Evolutionary conservation across 2,113 vertebrate genomes (phyloP).

Genomic region (Agapornis roseicollis): DNA sequence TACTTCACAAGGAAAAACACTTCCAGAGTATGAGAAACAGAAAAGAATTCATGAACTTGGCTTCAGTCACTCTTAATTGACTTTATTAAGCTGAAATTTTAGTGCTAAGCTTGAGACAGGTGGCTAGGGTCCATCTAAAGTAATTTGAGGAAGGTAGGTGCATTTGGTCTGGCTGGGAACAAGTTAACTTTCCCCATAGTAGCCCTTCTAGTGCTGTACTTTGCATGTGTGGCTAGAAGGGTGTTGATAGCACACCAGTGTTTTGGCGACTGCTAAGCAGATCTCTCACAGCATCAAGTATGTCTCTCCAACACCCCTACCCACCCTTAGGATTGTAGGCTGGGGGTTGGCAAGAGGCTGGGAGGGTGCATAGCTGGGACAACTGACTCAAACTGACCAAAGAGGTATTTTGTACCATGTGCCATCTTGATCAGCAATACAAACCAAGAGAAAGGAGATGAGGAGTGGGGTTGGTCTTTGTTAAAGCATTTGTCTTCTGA

Average conservation of each 20-base stretch:
- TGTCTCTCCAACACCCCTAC: not conserved
- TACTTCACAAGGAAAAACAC: not conserved
- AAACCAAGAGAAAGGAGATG: not conserved
- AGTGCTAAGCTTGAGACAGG: not conserved
- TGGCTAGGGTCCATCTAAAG: not conserved
- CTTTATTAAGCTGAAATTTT: not conserved
- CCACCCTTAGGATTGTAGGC: not conserved
- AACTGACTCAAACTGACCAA: not conserved
- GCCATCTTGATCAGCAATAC: not conserved
- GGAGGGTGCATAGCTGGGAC: not conserved
- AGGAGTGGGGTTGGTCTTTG: accelerated
- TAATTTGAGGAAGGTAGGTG: not conserved
- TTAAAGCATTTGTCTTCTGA: not conserved
- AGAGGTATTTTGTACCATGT: not conserved
- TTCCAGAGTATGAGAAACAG: not conserved
- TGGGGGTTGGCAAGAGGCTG: not conserved
- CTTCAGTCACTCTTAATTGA: not conserved
- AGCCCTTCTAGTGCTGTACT: not conserved
- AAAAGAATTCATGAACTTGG: not conserved
- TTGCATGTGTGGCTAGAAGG: not conserved
- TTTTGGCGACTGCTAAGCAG: not conserved
- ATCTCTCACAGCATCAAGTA: not conserved
- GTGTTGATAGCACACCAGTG: not conserved
- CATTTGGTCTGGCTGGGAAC: no score
- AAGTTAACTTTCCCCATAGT: not conserved